Conservation (phyloP, 2,888 invertebrate genomes). For the Drosophila kambysellisi region DNA sequence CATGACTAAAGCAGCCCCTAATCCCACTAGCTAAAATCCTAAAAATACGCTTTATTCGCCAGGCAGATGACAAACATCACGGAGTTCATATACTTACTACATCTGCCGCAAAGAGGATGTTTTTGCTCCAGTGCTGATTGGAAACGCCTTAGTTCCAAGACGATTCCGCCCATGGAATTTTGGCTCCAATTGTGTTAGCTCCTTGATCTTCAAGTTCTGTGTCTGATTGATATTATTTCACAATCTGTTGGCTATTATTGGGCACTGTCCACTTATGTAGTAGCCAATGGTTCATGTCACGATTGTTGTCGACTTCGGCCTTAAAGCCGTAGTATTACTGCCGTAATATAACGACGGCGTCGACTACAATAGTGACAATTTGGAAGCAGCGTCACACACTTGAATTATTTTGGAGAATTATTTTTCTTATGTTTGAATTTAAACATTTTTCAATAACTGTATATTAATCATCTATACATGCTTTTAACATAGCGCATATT, state of each 20-base stretch:
- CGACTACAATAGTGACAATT: neutral
- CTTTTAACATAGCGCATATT: too few relatives aligned
- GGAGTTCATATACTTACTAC: neutral
- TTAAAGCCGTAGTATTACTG: neutral
- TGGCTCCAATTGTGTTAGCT: neutral
- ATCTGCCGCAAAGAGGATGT: neutral
- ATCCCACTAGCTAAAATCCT: neutral
- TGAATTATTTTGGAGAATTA: neutral
- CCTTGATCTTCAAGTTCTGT: neutral
- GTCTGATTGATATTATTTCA: neutral
- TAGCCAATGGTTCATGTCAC: neutral
- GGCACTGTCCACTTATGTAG: neutral
- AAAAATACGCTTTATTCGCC: neutral
- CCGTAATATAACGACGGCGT: neutral
- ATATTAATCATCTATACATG: neutral
- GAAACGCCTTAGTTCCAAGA: too few relatives aligned
- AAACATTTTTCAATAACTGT: neutral
- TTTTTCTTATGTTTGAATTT: neutral
- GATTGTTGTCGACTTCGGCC: neutral
- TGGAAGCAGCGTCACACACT: neutral
- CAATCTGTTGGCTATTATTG: neutral
- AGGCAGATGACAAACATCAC: neutral
- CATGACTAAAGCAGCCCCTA: neutral
- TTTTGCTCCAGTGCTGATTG: neutral
- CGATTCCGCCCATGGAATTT: neutral